These are phyloP conservation scores for Onychomys arenicola DNA, from an alignment of 2,797 vertebrate genomes.

Conservation along the genomic window DNA sequence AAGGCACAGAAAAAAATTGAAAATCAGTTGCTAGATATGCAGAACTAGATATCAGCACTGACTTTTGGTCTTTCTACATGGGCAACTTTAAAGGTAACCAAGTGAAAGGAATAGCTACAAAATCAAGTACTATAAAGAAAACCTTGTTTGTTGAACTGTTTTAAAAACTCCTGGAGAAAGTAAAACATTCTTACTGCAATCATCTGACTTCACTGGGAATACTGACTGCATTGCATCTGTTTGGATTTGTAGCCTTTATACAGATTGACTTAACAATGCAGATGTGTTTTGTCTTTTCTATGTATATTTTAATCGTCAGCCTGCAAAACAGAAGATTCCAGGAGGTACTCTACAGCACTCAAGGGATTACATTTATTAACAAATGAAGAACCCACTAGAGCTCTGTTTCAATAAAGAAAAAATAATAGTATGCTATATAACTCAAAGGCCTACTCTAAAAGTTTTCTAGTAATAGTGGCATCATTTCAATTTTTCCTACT, in stretches of 20 bases:
- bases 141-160: not conserved
- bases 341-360: not conserved
- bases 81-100: not conserved
- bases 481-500: not conserved
- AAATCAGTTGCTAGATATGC: not conserved
- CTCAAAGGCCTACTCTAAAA: not conserved
- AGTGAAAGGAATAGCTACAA: not conserved
- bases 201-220: not conserved
- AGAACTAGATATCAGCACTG: not conserved
- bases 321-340: not conserved
- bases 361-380: not conserved
- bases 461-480: not conserved
- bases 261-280: not conserved
- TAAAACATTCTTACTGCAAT: not conserved
- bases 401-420: slow-evolving; percentile 45
- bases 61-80: slow-evolving; percentile 16
- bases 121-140: not conserved
- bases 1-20: not conserved
- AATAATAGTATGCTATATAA: not conserved
- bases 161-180: not conserved
- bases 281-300: not conserved
- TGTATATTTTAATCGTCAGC: not conserved
- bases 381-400: not conserved
- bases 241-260: not conserved
- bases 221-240: not conserved